These are phyloP conservation scores for Drosophila eohydei DNA, from an alignment of 2,888 invertebrate species.

Conservation along the genomic window DNA sequence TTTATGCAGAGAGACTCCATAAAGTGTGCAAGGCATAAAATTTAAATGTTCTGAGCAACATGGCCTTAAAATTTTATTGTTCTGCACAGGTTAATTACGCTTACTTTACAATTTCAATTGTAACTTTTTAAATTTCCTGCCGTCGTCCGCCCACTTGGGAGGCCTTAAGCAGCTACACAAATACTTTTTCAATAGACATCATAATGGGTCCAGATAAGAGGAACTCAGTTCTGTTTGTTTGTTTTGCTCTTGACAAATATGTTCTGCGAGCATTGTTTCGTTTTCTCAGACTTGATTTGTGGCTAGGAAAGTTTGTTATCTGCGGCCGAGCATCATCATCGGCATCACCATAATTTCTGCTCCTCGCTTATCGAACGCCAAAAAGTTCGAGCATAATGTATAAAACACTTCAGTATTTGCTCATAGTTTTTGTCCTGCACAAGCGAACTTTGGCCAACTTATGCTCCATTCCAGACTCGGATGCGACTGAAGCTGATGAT, in stretches of 20 bases:
- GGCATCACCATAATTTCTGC: conserved; percentile 68
- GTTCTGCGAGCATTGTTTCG: conserved; percentile 1
- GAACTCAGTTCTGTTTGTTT: background rate
- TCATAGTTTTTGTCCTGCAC: conserved; percentile 58
- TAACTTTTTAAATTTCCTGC: background rate
- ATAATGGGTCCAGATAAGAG: background rate
- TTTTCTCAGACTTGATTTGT: conserved; percentile 24
- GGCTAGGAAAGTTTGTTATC: conserved; percentile 51
- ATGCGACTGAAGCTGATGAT: conserved; percentile 13
- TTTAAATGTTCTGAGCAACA: conserved; percentile 8
- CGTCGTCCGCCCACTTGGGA: background rate
- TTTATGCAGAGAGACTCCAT: conserved; percentile 20
- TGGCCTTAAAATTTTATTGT: conserved; percentile 9
- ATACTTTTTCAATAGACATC: background rate
- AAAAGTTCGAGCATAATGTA: conserved; percentile 70
- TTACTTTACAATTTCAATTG: background rate
- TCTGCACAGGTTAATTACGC: conserved; percentile 10
- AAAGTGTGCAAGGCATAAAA: conserved; percentile 23
- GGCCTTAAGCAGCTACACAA: background rate
- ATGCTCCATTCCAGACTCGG: background rate
- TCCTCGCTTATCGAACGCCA: conserved; percentile 66
- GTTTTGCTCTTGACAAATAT: background rate
- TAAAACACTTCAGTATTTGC: conserved; percentile 60
- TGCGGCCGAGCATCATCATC: conserved; percentile 48
- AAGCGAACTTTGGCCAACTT: conserved; percentile 44